Evolutionary conservation across 1,140 invertebrate genomes (phyloP).

Genomic region (Patella vulgata): DNA sequence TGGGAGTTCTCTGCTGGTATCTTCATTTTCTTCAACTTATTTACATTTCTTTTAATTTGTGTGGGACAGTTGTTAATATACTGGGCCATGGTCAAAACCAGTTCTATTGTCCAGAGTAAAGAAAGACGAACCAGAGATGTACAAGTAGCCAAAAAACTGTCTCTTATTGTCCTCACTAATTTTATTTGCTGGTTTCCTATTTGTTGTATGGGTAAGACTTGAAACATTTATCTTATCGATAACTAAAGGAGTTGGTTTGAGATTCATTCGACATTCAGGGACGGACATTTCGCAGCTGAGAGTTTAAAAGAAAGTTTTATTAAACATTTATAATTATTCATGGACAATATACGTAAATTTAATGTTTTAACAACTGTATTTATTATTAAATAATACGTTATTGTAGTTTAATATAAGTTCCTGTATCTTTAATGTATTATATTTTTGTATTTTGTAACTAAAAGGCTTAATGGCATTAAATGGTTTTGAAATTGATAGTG

Average conservation of each 20-base stretch:
- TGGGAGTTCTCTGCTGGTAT: constrained; percentile 37
- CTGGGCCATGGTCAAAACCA: constrained; percentile 14
- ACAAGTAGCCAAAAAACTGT: constrained; percentile 27
- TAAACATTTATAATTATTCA: neutral
- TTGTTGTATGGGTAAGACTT: constrained; percentile 29
- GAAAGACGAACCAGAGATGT: constrained; percentile 20
- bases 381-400: neutral
- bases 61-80: constrained; percentile 39
- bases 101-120: neutral
- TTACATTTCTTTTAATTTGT: constrained; percentile 33
- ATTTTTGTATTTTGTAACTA: neutral
- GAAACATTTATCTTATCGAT: neutral
- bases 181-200: constrained; percentile 45
- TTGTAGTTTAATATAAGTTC: neutral
- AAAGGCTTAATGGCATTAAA: constrained; percentile 20
- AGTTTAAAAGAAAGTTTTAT: neutral
- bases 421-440: neutral
- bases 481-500: constrained; percentile 11
- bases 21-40: constrained; percentile 38
- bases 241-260: neutral
- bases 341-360: neutral
- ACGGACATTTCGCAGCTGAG: neutral
- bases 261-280: neutral
- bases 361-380: neutral
- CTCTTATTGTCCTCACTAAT: constrained; percentile 30